Conservation (phyloP, 2,797 vertebrate species). For the Cossypha dichroa region DNA sequence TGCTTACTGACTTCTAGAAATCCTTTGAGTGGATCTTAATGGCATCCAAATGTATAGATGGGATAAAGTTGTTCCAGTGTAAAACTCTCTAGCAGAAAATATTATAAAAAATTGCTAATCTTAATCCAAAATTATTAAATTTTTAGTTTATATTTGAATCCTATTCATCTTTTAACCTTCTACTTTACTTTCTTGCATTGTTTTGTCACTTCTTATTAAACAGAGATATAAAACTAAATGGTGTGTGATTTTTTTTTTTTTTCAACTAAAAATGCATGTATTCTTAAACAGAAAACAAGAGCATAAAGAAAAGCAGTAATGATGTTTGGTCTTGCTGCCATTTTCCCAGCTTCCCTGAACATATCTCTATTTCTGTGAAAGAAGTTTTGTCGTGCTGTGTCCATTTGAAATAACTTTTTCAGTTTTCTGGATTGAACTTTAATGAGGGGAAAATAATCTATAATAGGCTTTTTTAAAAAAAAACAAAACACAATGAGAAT, state of each 20-base stretch:
- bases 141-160: neutral
- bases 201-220: neutral
- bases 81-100: neutral
- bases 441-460: neutral
- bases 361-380: neutral
- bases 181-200: neutral
- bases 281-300: neutral
- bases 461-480: neutral
- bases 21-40: neutral
- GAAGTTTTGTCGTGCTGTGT: neutral
- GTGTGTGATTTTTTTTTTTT: neutral
- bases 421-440: neutral
- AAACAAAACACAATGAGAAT: neutral
- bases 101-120: neutral
- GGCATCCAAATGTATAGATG: neutral
- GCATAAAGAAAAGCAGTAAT: neutral
- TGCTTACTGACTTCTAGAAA: neutral
- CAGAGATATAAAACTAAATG: neutral
- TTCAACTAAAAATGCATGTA: rapidly evolving
- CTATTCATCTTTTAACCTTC: neutral
- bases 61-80: neutral
- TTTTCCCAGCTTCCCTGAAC: neutral
- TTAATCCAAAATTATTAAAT: neutral
- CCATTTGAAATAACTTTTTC: neutral
- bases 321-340: neutral